phyloP scores from a whole-genome alignment of 2,113 vertebrate species.

The Prunella fulvescens region DNA sequence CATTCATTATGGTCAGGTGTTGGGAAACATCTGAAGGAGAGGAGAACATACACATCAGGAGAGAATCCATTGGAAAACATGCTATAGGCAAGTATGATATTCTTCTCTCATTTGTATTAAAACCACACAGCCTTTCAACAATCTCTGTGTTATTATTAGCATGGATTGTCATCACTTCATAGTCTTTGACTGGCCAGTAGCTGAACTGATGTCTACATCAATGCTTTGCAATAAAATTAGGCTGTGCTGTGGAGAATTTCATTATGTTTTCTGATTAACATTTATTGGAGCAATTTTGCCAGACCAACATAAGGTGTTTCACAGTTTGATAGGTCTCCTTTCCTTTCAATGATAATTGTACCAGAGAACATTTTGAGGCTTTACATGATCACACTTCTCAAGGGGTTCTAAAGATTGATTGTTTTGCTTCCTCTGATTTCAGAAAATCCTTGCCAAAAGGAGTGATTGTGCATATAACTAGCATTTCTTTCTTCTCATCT shows the following conservation, averaged over 20 bases:
- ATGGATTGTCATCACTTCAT: neutral
- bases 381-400: neutral
- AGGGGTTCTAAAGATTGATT: neutral
- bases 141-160: neutral
- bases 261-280: conserved; percentile 20
- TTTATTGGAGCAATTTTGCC: conserved; percentile 7
- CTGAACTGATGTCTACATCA: neutral
- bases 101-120: neutral
- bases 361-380: neutral
- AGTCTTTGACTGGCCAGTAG: neutral
- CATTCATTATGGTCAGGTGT: neutral
- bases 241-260: neutral
- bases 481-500: neutral
- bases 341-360: neutral
- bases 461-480: neutral
- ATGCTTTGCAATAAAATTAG: neutral
- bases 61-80: neutral
- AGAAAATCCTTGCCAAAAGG: neutral
- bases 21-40: neutral
- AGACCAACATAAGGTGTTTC: neutral
- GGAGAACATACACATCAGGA: neutral
- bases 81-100: neutral
- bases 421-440: neutral
- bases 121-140: neutral
- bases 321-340: conserved; percentile 18